Conservation (phyloP, 2,888 invertebrate genomes). For the Cantharis flavilabris region DNA sequence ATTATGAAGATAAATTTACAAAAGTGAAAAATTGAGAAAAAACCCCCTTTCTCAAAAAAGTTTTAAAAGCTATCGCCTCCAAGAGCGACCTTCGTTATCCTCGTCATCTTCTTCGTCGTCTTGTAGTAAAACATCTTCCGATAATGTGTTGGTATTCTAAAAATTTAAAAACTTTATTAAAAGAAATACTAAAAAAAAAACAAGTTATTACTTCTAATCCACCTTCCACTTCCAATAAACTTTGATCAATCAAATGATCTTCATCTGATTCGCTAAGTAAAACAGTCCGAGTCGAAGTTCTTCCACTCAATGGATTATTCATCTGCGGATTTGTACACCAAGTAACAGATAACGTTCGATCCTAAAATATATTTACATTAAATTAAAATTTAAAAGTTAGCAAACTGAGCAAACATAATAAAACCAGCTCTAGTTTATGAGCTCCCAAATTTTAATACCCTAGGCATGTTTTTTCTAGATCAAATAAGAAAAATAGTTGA, state of each 20-base stretch:
- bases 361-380: slow-evolving; percentile 37
- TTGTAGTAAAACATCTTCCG: slow-evolving; percentile 73
- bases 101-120: slow-evolving; percentile 89
- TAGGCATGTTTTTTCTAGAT: too few relatives aligned
- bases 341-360: slow-evolving; percentile 54
- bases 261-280: slow-evolving; percentile 54
- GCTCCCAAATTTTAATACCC: too few relatives aligned
- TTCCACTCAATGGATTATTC: slow-evolving; percentile 45
- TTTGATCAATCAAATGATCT: slow-evolving; percentile 54
- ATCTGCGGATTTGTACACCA: slow-evolving; percentile 49
- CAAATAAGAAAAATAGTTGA: too few relatives aligned
- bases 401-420: too few relatives aligned
- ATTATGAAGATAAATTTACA: slow-evolving; percentile 18
- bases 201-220: slow-evolving; percentile 53
- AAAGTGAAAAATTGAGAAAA: slow-evolving; percentile 28
- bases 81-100: slow-evolving; percentile 81
- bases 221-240: slow-evolving; percentile 52
- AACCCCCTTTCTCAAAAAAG: slow-evolving; percentile 2
- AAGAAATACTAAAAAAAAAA: neutral
- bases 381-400: too few relatives aligned
- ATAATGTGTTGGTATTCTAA: slow-evolving; percentile 53
- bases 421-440: too few relatives aligned
- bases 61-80: slow-evolving; percentile 77
- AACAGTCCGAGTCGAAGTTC: slow-evolving; percentile 43
- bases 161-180: neutral